Evolutionary conservation across 2,113 vertebrate genomes (phyloP).

Genomic region (Pseudorectes ferrugineus): DNA sequence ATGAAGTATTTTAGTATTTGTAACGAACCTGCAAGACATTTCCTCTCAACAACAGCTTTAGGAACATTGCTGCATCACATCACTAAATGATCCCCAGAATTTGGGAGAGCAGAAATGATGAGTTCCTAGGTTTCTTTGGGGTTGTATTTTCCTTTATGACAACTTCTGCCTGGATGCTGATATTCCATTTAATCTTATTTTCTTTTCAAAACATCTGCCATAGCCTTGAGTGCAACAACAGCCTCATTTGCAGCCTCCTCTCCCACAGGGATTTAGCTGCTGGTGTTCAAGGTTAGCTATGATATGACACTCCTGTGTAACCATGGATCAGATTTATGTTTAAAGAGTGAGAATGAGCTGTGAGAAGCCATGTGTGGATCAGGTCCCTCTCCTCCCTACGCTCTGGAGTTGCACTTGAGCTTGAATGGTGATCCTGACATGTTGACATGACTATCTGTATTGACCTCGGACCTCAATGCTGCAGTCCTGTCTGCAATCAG

Average conservation of each 20-base stretch:
- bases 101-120: not conserved
- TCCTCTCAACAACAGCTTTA: not conserved
- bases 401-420: not conserved
- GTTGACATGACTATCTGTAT: not conserved
- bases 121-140: not conserved
- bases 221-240: not conserved
- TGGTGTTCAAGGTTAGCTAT: not conserved
- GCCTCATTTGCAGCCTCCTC: not conserved
- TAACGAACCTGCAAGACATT: not conserved
- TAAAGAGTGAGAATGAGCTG: not conserved
- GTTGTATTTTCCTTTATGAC: not conserved
- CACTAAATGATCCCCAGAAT: not conserved
- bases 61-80: not conserved
- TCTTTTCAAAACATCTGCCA: not conserved
- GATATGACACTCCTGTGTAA: not conserved
- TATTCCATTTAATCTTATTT: not conserved
- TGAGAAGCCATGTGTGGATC: not conserved
- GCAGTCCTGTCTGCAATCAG: not conserved
- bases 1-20: not conserved
- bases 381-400: fast-evolving
- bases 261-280: not conserved
- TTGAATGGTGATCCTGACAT: not conserved
- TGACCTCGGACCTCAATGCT: not conserved
- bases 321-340: not conserved
- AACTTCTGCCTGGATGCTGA: not conserved